Evolutionary conservation across 2,888 invertebrate species (phyloP).

Genomic region (Mimachlamys varia): DNA sequence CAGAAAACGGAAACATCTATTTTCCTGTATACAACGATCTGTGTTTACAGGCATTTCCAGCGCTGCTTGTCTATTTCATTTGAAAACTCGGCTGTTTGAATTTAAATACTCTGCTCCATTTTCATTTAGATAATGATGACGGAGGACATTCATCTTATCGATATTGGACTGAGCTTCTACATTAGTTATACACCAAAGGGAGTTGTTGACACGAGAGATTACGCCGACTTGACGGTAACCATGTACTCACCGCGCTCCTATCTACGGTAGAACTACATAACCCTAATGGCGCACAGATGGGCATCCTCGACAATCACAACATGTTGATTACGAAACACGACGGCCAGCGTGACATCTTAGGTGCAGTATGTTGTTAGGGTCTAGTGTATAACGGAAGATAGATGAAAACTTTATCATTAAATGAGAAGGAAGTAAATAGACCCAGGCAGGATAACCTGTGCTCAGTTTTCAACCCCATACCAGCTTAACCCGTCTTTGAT

Average conservation of each 20-base stretch:
- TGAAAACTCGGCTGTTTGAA: neutral
- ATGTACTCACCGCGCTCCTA: neutral
- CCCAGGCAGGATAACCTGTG: too few relatives aligned
- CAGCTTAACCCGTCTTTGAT: too few relatives aligned
- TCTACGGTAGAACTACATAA: too few relatives aligned
- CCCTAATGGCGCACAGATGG: neutral
- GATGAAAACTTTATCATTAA: neutral
- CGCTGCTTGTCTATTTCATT: neutral
- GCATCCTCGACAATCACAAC: neutral
- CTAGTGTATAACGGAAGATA: neutral
- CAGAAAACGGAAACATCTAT: neutral
- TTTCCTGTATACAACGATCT: neutral
- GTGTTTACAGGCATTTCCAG: neutral
- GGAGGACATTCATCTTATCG: neutral
- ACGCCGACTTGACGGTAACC: neutral
- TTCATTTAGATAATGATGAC: too few relatives aligned
- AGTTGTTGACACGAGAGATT: neutral
- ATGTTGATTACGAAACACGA: neutral
- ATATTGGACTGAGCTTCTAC: neutral
- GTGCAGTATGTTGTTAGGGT: neutral
- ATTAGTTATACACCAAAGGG: slow-evolving; percentile 4
- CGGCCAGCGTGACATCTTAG: neutral
- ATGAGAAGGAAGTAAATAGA: too few relatives aligned
- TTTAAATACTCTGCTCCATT: neutral
- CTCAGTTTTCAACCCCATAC: too few relatives aligned